Percentiles rank a stretch among this genome's conserved stretches.
Conservation (phyloP, 2,888 invertebrate species). For the Rugalucina vietnamica region DNA sequence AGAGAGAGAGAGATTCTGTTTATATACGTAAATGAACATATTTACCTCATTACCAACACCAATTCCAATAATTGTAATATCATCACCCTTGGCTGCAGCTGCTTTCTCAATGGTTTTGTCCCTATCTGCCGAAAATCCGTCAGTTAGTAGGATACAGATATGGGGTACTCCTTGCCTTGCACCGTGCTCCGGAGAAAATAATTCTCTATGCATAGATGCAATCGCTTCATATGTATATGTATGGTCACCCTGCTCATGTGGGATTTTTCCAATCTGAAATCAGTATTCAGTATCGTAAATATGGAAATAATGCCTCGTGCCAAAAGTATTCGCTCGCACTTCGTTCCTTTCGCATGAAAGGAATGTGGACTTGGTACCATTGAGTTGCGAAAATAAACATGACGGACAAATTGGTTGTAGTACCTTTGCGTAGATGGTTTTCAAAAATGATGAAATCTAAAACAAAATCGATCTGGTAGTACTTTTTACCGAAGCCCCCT, state of each 20-base stretch:
- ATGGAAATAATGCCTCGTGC: too few species aligned
- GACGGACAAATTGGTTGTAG: neutral
- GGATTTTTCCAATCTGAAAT: conserved; percentile 29
- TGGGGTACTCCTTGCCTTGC: conserved; percentile 39
- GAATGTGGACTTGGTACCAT: too few species aligned
- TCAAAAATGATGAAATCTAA: too few species aligned
- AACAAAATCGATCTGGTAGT: too few species aligned
- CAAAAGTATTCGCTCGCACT: too few species aligned
- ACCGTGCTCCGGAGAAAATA: conserved; percentile 39
- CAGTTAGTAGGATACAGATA: conserved; percentile 50
- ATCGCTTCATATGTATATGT: conserved; percentile 42
- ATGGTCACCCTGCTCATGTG: conserved; percentile 19
- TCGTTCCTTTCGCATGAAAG: too few species aligned
- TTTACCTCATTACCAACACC: too few species aligned
- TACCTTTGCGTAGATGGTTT: too few species aligned
- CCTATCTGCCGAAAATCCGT: conserved; percentile 32
- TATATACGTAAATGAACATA: too few species aligned
- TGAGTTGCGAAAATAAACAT: neutral
- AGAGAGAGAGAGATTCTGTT: too few species aligned
- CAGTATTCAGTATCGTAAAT: too few species aligned
- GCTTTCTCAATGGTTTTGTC: conserved; percentile 25
- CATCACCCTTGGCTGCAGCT: conserved; percentile 14
- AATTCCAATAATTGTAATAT: conserved; percentile 47
- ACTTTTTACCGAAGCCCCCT: too few species aligned
- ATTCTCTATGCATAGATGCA: neutral